These are phyloP conservation scores for Holacanthus passer DNA, from an alignment of 2,113 vertebrate genomes.

Conservation along the genomic window DNA sequence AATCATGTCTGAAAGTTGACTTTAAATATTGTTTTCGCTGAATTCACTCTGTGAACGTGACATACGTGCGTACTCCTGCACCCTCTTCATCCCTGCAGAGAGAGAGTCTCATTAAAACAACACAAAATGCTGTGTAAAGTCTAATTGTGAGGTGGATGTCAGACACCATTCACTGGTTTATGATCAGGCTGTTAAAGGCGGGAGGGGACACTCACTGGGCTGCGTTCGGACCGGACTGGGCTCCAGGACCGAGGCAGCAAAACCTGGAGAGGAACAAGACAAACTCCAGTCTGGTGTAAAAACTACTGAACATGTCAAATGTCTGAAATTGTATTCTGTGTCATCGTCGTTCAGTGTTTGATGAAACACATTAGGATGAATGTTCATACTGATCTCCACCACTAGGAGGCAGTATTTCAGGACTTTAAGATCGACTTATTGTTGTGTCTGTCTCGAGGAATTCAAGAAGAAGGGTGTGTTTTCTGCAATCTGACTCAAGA, in stretches of 20 bases:
- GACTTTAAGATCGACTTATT: no score
- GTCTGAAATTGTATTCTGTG: no score
- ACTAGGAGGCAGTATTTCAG: slow-evolving; percentile 4
- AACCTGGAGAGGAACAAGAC: slow-evolving; percentile 62
- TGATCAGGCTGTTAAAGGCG: no score
- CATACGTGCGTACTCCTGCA: slow-evolving; percentile 81
- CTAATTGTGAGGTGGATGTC: neutral
- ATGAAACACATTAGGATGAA: no score
- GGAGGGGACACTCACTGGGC: slow-evolving; percentile 75
- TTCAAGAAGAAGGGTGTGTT: neutral
- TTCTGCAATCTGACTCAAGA: neutral
- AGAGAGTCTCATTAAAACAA: slow-evolving; percentile 6
- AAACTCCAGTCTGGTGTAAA: no score
- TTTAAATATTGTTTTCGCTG: neutral
- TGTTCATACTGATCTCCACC: neutral
- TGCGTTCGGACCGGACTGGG: slow-evolving; percentile 48
- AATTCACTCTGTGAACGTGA: neutral
- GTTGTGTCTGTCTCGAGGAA: neutral
- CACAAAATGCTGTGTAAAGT: no score
- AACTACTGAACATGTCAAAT: neutral
- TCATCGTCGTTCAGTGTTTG: no score
- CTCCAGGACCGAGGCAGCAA: slow-evolving; percentile 29
- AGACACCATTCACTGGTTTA: neutral
- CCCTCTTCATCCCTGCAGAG: slow-evolving; percentile 68
- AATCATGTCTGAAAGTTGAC: neutral